Evolutionary conservation across 2,113 vertebrate genomes (phyloP).

Genomic region (Puma concolor): DNA sequence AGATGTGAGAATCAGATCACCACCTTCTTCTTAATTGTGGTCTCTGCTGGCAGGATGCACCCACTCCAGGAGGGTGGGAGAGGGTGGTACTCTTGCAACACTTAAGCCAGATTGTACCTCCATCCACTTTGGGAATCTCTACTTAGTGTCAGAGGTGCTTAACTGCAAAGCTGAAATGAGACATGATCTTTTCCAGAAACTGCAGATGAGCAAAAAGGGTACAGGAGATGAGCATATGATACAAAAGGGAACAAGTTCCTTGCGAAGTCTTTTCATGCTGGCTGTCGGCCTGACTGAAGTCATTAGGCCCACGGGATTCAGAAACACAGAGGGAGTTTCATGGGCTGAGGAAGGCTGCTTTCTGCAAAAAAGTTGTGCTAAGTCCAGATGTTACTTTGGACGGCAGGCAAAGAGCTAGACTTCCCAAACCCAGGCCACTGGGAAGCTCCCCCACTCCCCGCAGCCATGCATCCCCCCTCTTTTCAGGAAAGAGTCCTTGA

Average conservation of each 20-base stretch:
- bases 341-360: constrained; percentile 15
- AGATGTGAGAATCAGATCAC: not conserved
- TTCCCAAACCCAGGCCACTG: not conserved
- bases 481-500: not conserved
- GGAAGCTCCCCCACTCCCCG: not conserved
- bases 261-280: constrained; percentile 10
- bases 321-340: not conserved
- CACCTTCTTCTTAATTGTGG: not conserved
- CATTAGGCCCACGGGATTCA: not conserved
- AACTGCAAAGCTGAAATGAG: constrained; percentile 51
- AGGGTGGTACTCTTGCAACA: not conserved
- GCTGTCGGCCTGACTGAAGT: constrained; percentile 20
- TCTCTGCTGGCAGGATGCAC: not conserved
- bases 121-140: not conserved
- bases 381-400: not conserved
- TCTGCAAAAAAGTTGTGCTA: constrained; percentile 15
- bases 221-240: not conserved
- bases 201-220: constrained; percentile 10
- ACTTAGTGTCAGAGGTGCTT: not conserved
- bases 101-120: not conserved
- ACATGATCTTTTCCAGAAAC: constrained; percentile 57
- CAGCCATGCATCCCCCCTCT: not conserved
- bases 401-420: not conserved
- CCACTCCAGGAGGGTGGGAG: not conserved
- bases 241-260: not conserved